Evolutionary conservation across 2,113 vertebrate species (phyloP), one percentile per base, ranked within the genome.

Genomic region (Coptodon bakossiorum): DNA sequence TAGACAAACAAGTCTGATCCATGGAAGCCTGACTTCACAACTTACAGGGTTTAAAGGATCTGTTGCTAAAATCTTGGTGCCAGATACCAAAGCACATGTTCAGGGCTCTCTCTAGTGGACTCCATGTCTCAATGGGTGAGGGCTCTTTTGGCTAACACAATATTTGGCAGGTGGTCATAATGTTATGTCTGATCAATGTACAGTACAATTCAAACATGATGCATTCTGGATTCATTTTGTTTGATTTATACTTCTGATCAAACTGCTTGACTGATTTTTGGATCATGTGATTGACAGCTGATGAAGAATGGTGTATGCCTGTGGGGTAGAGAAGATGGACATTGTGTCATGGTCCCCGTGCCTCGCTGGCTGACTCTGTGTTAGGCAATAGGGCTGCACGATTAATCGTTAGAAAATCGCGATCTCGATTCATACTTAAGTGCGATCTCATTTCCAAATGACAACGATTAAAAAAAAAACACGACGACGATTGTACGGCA

Each of bases 251-350:
- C 10, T 66, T 40, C 5, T 45, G 16, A 71, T 45, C 1, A 0
- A 73, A 27, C 63, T 6, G 3, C 13, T 27, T 78, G 12, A n/a
- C n/a, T 66, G 66, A 56, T 45, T 27, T 82, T 12, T 73, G 17
- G 1, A 14, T 9, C 34, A 12, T 85, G 13, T 93, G 92, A 66
- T 94, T 96, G 87, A 48, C 95, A 98, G 98, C 91, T 99, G 88
- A 98, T 99, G 98, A 98, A 97, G 96, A 97, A 98, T 99, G 98
- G 91, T 99, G 89, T 97, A 97, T 89, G 98, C 97, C 56, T 97
- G 96, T 48, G 95, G 96, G 1, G 98, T 98, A 89, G 97, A 98
- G 31, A 93, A 96, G 61, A 94, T 98, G 90, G 98, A 98, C n/a
- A 92, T 97, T 31, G 1, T 63, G 59, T 63, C 29, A 19, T 63